These are phyloP conservation scores for Dasyornis broadbenti DNA, from an alignment of 2,113 vertebrate species.

Conservation along the genomic window DNA sequence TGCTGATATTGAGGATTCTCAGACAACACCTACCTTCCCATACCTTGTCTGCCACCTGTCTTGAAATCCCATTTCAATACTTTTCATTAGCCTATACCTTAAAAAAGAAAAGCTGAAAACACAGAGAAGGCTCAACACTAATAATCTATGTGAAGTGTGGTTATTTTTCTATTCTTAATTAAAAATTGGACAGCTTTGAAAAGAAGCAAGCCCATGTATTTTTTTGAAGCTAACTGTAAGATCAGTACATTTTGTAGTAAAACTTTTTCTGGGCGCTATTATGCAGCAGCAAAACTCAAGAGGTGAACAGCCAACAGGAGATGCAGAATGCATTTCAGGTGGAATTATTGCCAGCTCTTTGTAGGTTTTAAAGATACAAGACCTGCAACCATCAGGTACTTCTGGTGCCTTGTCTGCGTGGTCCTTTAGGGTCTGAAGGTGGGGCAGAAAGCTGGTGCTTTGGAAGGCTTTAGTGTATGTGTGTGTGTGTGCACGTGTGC, in stretches of 20 bases:
- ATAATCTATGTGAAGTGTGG: not conserved
- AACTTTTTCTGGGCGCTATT: not conserved
- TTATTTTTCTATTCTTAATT: not conserved
- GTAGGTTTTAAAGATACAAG: not conserved
- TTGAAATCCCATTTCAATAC: not conserved
- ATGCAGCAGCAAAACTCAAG: not conserved
- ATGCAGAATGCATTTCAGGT: not conserved
- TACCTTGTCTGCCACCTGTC: not conserved
- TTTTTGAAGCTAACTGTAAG: not conserved
- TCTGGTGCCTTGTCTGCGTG: not conserved
- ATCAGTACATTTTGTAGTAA: not conserved
- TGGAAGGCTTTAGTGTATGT: not conserved
- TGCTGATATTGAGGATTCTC: not conserved
- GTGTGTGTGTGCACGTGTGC: not conserved
- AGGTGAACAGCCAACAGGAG: not conserved
- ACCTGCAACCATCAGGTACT: fast-evolving
- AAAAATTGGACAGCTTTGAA: not conserved
- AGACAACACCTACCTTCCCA: not conserved
- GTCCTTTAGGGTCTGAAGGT: not conserved
- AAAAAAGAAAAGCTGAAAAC: not conserved
- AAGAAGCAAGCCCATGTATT: not conserved
- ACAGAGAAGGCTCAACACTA: not conserved
- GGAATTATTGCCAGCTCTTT: not conserved
- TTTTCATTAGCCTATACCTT: not conserved
- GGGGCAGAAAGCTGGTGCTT: not conserved